Evolutionary conservation across 2,888 invertebrate species (phyloP), one percentile per base, ranked within the genome.

Genomic region (Heliconius hortense): DNA sequence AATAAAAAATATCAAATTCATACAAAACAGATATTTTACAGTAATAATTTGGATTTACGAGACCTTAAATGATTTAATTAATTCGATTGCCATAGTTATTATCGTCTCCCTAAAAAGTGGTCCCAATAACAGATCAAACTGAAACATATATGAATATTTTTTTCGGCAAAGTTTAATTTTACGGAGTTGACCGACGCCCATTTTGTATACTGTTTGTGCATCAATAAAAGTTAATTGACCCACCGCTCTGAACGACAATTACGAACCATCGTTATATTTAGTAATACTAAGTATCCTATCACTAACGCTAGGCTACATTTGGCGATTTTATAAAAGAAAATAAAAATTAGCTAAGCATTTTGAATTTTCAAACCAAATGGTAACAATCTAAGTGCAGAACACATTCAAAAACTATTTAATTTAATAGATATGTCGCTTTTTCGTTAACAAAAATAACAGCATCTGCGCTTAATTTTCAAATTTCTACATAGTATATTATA

Each of bases 171-270:
- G 39, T 35, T 62, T 48, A 71, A 60, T 74, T 72, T 72, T 77
- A 69, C 79, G 76, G 80, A 80, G 80, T 80, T 81, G 79, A 77
- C 81, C 72, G 78, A 73, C 75, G n/a, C 31, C 69, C 69, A 56
- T 35, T 13, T 24, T 79, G 71, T 67, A 75, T 78, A 67, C 56
- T 75, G 73, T 77, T 85, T 85, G 85, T 86, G 85, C 85, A 84
- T 82, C 82, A 83, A 79, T 78, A 79, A 82, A 82, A 84, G 80
- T 84, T 90, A 90, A 90, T 90, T 90, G 89, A 89, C 89, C 86
- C 84, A 82, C 81, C 83, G 79, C 81, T 84, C 84, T 84, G 82
- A 84, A 83, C 82, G 84, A 83, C 81, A 84, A 82, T 84, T 81
- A 78, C 79, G 84, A 83, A 82, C 84, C 82, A 84, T 82, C 83